Evolutionary conservation across 2,113 vertebrate genomes (phyloP), one percentile per base, ranked within the genome.

Genomic region (Copsychus sechellarum): DNA sequence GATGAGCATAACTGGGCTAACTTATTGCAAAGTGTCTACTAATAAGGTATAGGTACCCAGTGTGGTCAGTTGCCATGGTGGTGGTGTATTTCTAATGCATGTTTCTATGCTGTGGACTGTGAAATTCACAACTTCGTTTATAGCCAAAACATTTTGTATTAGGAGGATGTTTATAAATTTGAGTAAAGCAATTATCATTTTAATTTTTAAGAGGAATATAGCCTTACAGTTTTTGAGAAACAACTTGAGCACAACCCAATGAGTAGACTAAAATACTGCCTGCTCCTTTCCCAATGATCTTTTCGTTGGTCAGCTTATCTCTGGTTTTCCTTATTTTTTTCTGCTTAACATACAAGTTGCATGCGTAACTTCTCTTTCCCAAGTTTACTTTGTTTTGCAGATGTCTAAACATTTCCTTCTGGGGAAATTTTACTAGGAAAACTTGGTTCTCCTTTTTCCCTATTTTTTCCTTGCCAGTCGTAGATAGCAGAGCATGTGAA

Each of bases 401-500:
- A 26, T 71, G 18, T 70, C 70, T 79, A n/a, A 81, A 45, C 11
- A 12, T 60, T 82, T 81, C 36, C 51, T 94, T 72, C 18, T n/a
- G 64, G n/a, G 69, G 2, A 64, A 20, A 11, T 74, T 78, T 91
- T 77, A 48, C 14, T 60, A 48, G 60, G 45, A 92, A 90, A 51
- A 9, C 33, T 80, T 12, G 8, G 19, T 66, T 72, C 23, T 81
- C 12, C 29, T 36, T 91, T 79, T 89, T 45, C 28, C 22, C 56
- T 13, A 5, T 29, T 48, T 64, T 76, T 80, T 24, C 62, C 64
- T 58, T 25, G 58, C 40, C 73, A 69, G 50, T 93, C 26, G 38
- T 96, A 81, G 61, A 60, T 95, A 71, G 81, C 60, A 67, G 81
- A 96, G 95, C 88, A 92, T 84, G 80, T 66, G 82, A 91, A 50